Base-by-base conservation (phyloP, 2,113 vertebrate species). In the Sciurus niger region DNA sequence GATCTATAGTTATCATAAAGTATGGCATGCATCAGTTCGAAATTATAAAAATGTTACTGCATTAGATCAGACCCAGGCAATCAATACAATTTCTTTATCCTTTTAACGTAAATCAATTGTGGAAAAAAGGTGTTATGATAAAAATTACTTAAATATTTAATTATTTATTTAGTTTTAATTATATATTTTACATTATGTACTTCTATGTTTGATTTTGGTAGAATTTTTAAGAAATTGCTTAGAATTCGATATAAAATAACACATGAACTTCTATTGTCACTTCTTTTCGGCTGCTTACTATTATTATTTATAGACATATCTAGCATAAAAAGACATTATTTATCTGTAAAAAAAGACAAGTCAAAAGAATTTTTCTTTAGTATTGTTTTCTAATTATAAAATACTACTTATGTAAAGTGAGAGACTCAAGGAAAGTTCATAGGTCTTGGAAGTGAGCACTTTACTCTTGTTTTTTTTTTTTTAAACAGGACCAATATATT, bases 141-240 rank as follows among this genome's bases (percentile, higher is more conserved):
- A 40, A 40, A 40, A 40, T 40, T 40, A 40, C 40, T 4, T 40
- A 40, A 40, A 4, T 40, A 72, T 18, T 73, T 65, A 70, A 20
- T 70, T 24, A 72, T 18, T 73, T 65, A 70, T 16, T 70, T 24
- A 72, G 51, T 84, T 73, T 34, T 6, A 82, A 14, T 84, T 58
- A 93, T 6, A 17, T 76, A 88, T 79, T 78, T 96, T n/a, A 72
- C 1, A 67, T 34, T 55, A 43, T 60, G 32, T 58, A 67, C 1
- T 32, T 73, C 20, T 84, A 43, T 58, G 34, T 74, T 93, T 79
- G 11, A 28, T 79, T 90, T 94, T 70, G 93, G 67, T 77, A 67
- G 55, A 84, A 67, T 77, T 67, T 84, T n/a, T 43, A 78, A 74
- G 18, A 87, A 67, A 7, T 37, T 87, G 12, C 14, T 87, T 30